phyloP scores from a whole-genome alignment of 2,113 vertebrate species.

The Myxocyprinus asiaticus region DNA sequence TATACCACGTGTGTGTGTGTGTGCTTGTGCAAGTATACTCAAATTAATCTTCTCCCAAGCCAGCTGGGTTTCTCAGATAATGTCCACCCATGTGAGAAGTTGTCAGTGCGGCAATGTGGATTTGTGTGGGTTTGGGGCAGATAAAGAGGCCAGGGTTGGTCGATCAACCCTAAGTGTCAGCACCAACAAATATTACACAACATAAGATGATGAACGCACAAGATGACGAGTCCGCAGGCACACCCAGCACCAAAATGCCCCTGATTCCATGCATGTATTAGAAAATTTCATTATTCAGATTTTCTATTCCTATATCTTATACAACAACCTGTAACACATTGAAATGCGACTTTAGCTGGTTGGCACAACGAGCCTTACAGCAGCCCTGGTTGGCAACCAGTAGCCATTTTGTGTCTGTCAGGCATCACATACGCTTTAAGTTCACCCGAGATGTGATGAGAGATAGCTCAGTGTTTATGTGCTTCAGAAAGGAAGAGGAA shows the following conservation, averaged over 20 bases:
- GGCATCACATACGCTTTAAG: background rate
- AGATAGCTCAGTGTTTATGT: background rate
- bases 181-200: conserved; percentile 20
- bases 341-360: too few relatives aligned
- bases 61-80: conserved; percentile 47
- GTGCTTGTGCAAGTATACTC: background rate
- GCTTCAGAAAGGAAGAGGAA: conserved; percentile 22
- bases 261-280: too few relatives aligned
- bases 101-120: background rate
- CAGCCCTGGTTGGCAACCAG: background rate
- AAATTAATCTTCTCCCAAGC: conserved; percentile 3
- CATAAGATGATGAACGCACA: background rate
- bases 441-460: background rate
- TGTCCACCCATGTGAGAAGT: background rate
- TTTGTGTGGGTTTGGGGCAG: conserved; percentile 13
- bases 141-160: conserved; percentile 23
- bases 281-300: background rate
- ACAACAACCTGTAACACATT: too few relatives aligned
- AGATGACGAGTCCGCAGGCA: background rate
- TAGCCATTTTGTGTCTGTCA: background rate
- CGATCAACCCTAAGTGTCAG: conserved; percentile 1
- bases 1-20: background rate
- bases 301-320: background rate
- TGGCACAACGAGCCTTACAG: background rate
- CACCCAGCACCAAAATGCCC: background rate